Evolutionary conservation across 2,888 invertebrate species (phyloP), one percentile per base, ranked within the genome.

Genomic region (Prenolepis imparis): DNA sequence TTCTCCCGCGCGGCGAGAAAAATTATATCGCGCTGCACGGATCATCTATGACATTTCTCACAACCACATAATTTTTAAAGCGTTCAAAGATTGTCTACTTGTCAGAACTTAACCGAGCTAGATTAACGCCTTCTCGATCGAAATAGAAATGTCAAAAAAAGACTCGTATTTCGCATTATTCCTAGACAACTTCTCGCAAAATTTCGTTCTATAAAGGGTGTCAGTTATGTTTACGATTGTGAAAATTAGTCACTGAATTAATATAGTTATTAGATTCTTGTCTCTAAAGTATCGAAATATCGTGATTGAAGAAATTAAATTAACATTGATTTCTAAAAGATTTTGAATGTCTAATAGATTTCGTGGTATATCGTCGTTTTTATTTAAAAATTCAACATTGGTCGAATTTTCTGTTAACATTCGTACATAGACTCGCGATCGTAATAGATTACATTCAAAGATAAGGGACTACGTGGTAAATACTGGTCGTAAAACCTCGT

Each of bases 381-480:
- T 89, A 89, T 89, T 89, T 87, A 68, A 81, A 88, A 88, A 84
- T 89, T 88, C 89, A 86, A 87, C 82, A 48, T 82, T 64, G 74
- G 70, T 88, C 75, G 87, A 83, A 81, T 78, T 70, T 61, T 82
- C 32, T 21, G 36, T 74, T 75, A 78, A 81, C 83, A 83, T 89
- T 84, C 84, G 82, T 88, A 88, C 86, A 89, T 89, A 88, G 52
- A n/a, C 84, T 75, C 89, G 86, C 82, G 72, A 86, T 83, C 81
- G 85, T 83, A 89, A 87, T 84, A 74, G 87, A 90, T 88, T 89
- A 90, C 82, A 85, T 66, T 88, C 75, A 87, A 86, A 82, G 52
- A 52, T 52, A 52, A 52, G 8, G 81, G 84, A 70, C 68, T 84
- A 87, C 86, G 77, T 88, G 88, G 84, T 89, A 89, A 89, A 89